Conservation (phyloP, 2,888 invertebrate genomes). For the Alloplasta piceator region DNA sequence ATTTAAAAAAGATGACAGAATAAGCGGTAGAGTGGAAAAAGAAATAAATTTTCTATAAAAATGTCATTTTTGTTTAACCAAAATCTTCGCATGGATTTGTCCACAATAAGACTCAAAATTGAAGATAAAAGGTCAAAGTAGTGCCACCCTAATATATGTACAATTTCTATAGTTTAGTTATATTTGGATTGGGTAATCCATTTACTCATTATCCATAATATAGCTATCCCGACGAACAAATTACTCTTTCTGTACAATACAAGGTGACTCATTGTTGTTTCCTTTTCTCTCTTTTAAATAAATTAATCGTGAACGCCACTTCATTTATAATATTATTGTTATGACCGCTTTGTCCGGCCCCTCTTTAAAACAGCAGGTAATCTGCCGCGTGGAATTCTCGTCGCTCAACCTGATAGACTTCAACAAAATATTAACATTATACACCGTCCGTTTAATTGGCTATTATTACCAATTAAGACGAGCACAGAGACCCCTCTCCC, state of each 20-base stretch:
- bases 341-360: conserved; percentile 38
- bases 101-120: too few species aligned
- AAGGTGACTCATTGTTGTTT: conserved; percentile 69
- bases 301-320: conserved; percentile 66
- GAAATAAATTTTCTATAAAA: too few species aligned
- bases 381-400: conserved; percentile 74
- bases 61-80: too few species aligned
- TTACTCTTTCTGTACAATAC: conserved; percentile 82
- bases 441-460: conserved; percentile 59
- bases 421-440: conserved; percentile 79
- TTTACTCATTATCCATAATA: conserved; percentile 70
- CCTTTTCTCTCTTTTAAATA: conserved; percentile 48
- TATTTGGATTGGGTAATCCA: conserved; percentile 74
- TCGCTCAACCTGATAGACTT: conserved; percentile 77
- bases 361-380: conserved; percentile 72
- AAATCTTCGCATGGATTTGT: too few species aligned
- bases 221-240: conserved; percentile 81
- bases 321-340: conserved; percentile 68
- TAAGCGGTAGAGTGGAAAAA: too few species aligned
- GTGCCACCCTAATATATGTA: too few species aligned
- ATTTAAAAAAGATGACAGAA: too few species aligned
- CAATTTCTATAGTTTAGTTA: conserved; percentile 52
- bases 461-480: conserved; percentile 68
- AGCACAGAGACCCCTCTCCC: conserved; percentile 67
- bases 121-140: too few species aligned